phyloP scores from a whole-genome alignment of 2,888 invertebrate species.

The Megaustenia siamemsis region DNA sequence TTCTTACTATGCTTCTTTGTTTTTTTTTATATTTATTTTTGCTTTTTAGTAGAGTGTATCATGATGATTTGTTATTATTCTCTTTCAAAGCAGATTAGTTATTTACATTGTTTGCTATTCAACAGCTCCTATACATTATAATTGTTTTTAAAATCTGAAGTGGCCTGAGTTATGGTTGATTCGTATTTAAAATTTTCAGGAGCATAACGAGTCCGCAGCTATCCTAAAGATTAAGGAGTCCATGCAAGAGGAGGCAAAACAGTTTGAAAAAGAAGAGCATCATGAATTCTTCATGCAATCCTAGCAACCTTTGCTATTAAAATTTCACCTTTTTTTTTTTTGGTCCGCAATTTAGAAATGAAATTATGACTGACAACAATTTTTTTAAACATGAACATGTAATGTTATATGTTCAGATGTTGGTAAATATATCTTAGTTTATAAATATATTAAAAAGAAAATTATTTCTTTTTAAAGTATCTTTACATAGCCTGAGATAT shows the following conservation, averaged over 20 bases:
- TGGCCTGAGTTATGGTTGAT: slow-evolving; percentile 54
- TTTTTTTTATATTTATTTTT: slow-evolving; percentile 47
- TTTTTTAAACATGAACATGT: slow-evolving; percentile 10
- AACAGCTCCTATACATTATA: neutral
- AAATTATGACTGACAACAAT: neutral
- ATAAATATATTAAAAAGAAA: neutral
- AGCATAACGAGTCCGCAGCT: slow-evolving; percentile 97
- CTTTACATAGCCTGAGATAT: slow-evolving; percentile 26
- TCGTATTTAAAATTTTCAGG: slow-evolving; percentile 72
- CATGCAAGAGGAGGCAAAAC: slow-evolving; percentile 99
- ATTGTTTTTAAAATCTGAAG: slow-evolving; percentile 48
- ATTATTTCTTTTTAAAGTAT: neutral
- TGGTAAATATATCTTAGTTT: slow-evolving; percentile 8
- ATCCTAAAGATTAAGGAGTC: slow-evolving; percentile 99
- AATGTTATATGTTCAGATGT: slow-evolving; percentile 18
- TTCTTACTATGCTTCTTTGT: slow-evolving; percentile 34
- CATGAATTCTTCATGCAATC: slow-evolving; percentile 75
- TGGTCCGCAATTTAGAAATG: neutral
- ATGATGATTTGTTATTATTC: neutral
- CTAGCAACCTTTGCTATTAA: slow-evolving; percentile 56
- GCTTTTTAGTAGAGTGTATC: slow-evolving; percentile 47
- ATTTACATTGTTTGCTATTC: neutral
- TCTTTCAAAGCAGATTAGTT: neutral
- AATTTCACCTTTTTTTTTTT: neutral
- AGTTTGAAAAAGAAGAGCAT: slow-evolving; percentile 82